Evolutionary conservation across 2,113 vertebrate species (phyloP).

Genomic region (Tylochromis polylepis): DNA sequence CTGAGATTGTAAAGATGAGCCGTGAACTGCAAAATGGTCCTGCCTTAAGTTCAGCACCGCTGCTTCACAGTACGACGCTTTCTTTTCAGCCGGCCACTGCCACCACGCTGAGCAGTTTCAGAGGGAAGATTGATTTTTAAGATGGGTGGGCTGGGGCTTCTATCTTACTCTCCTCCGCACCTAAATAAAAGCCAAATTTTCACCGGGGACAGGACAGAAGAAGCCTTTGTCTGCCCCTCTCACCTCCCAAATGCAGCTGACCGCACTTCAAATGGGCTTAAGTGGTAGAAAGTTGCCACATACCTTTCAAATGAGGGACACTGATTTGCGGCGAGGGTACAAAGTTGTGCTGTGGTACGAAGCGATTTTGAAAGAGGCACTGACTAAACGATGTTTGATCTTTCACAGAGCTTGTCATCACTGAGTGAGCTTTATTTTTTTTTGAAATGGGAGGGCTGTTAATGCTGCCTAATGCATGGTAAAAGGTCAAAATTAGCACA

Average conservation of each 20-base stretch:
- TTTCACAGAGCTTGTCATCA: constrained; percentile 31
- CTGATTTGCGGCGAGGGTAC: background rate
- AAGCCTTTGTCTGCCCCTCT: constrained; percentile 56
- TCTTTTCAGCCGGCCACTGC: background rate
- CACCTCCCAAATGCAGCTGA: constrained; percentile 57
- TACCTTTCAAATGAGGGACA: constrained; percentile 42
- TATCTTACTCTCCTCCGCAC: background rate
- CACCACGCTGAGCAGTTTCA: background rate
- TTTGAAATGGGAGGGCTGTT: constrained; percentile 23
- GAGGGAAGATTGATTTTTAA: background rate
- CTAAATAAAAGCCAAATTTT: constrained; percentile 38
- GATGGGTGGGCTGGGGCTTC: constrained; percentile 2
- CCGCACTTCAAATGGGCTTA: constrained; percentile 55
- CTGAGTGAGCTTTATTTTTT: constrained; percentile 33
- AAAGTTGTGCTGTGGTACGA: background rate
- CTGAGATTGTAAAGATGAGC: constrained; percentile 26
- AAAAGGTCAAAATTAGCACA: constrained; percentile 60
- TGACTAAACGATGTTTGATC: constrained; percentile 32
- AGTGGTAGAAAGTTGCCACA: constrained; percentile 52
- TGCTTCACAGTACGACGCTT: constrained; percentile 18
- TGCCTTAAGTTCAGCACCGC: constrained; percentile 1
- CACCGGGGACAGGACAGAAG: constrained; percentile 52
- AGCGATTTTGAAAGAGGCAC: background rate
- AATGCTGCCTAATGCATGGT: constrained; percentile 39
- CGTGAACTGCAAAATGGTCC: constrained; percentile 24